Conservation (phyloP, 1,140 invertebrate genomes). For the Drosophila seguyi region DNA sequence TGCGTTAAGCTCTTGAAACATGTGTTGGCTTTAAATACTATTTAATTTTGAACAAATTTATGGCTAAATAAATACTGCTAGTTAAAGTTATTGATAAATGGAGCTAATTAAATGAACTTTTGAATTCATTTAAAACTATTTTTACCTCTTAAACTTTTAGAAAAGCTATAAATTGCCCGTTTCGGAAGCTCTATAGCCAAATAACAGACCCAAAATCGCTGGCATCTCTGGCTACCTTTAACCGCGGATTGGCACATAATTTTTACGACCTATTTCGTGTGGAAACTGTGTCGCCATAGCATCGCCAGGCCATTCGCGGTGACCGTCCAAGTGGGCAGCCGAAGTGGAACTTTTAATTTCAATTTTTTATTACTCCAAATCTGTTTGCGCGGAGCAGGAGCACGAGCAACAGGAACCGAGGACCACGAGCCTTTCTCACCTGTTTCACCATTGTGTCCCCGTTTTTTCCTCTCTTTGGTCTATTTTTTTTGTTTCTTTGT, state of each 20-base stretch:
- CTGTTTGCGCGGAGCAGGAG: slow-evolving; percentile 47
- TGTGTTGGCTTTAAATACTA: background rate
- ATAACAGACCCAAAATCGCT: background rate
- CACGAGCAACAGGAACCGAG: background rate
- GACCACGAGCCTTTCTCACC: slow-evolving; percentile 47
- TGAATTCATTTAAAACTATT: no score
- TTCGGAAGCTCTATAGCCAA: background rate
- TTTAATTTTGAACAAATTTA: background rate
- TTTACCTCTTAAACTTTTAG: background rate
- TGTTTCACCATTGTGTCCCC: slow-evolving; percentile 54
- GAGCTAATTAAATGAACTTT: background rate
- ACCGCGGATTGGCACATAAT: slow-evolving; percentile 62
- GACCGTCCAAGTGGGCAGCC: slow-evolving; percentile 38
- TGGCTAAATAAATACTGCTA: background rate
- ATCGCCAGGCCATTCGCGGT: slow-evolving; percentile 31
- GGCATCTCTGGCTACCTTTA: slow-evolving; percentile 27
- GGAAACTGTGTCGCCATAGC: slow-evolving; percentile 70
- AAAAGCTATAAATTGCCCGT: background rate
- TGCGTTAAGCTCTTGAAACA: background rate
- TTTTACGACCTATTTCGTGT: slow-evolving; percentile 77
- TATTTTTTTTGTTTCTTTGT: background rate
- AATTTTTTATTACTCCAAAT: slow-evolving; percentile 81
- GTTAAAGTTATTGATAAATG: background rate
- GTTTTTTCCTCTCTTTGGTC: background rate
- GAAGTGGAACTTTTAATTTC: slow-evolving; percentile 78